These are phyloP conservation scores for Whitmania pigra DNA, from an alignment of 1,140 invertebrate species.

Conservation along the genomic window DNA sequence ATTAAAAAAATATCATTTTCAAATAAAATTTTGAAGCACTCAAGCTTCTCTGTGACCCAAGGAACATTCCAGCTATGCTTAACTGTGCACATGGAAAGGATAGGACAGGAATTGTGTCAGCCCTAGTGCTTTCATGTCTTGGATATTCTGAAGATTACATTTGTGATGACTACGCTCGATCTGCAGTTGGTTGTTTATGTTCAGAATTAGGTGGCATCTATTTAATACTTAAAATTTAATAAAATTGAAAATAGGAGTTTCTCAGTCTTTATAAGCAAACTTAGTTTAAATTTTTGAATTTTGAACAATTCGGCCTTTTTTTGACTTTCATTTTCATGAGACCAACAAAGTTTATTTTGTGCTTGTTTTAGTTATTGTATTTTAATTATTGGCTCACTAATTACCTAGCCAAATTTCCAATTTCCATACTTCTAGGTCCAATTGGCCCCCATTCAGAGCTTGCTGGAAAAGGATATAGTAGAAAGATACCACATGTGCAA, in stretches of 20 bases:
- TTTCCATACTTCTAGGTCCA: background rate
- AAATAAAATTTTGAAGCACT: conserved; percentile 27
- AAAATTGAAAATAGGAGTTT: too few relatives aligned
- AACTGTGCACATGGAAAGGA: conserved; percentile 39
- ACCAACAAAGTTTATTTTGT: too few relatives aligned
- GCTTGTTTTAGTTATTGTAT: too few relatives aligned
- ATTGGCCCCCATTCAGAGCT: background rate
- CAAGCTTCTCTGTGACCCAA: conserved; percentile 30
- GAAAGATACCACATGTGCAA: background rate
- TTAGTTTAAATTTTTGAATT: too few relatives aligned
- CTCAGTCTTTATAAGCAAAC: too few relatives aligned
- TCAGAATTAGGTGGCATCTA: too few relatives aligned
- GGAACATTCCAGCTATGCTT: conserved; percentile 32
- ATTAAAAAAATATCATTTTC: too few relatives aligned
- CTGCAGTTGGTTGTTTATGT: conserved; percentile 27
- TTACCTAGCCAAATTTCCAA: too few relatives aligned
- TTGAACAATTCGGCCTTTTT: too few relatives aligned
- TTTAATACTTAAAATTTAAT: too few relatives aligned
- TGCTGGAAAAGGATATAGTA: background rate
- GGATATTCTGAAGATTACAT: conserved; percentile 32
- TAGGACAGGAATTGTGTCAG: conserved; percentile 35
- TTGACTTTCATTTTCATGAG: too few relatives aligned
- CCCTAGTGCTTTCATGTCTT: conserved; percentile 31
- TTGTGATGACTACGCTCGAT: conserved; percentile 31
- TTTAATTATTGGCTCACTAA: too few relatives aligned